Base-by-base conservation (phyloP, 2,888 invertebrate genomes). In the Pristionchus arcanus region DNA sequence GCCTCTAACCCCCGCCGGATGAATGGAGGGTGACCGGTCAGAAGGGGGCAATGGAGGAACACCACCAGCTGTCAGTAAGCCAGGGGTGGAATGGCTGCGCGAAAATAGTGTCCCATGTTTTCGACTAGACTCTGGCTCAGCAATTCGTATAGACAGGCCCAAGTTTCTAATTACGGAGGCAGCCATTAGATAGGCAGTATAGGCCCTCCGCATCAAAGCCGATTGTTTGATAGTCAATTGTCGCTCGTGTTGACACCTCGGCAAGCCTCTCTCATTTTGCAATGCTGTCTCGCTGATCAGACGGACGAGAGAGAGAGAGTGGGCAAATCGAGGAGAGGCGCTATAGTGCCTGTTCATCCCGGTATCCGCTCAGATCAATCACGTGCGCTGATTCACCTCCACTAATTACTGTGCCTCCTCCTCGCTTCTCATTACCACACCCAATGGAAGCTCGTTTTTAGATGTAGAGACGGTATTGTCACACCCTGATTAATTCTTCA, bases 21-120 rank as follows among this genome's bases (percentile, higher is more conserved):
- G 74, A 37, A 68, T 68, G 19, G 74, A 37, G 37, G 25, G 37
- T 81, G 81, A 53, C 81, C 81, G 81, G 81, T 81, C 81, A 81
- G 74, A 71, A 16, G 71, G n/a, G 31, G 25, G 21, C 28, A 71
- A 15, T 9, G 13, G 74, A 28, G 42, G 74, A 77, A 49, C 81
- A 28, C 81, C 42, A 11, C 7, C 81, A 81, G 81, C 49, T 81
- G 81, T 81, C 81, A 81, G 28, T n/a, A 74, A 81, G 81, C 49
- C 53, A n/a, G n/a, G n/a, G n/a, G n/a, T n/a, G n/a, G n/a, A n/a
- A n/a, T n/a, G n/a, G n/a, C n/a, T n/a, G n/a, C n/a, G n/a, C n/a
- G n/a, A n/a, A n/a, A n/a, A n/a, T n/a, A n/a, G n/a, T n/a, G n/a
- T n/a, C n/a, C n/a, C n/a, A n/a, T n/a, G n/a, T n/a, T n/a, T n/a